Base-by-base conservation (phyloP, 2,888 invertebrate species). In the Zygothrica quintamaculata region DNA sequence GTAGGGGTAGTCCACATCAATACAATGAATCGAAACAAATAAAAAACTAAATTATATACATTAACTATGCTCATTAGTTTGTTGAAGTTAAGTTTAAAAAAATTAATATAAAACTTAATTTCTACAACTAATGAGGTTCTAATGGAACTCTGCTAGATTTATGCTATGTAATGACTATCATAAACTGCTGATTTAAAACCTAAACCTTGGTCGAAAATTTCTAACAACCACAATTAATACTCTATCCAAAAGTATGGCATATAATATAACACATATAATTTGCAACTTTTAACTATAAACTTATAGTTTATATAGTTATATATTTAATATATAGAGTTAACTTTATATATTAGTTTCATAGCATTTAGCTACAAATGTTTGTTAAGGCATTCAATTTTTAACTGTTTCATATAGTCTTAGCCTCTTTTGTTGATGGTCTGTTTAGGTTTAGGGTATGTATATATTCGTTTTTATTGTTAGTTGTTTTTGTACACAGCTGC, bases 361-460 rank as follows among this genome's bases (percentile, higher is more conserved):
- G n/a, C n/a, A n/a, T n/a, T n/a, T n/a, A n/a, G n/a, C n/a, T n/a
- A n/a, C n/a, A n/a, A n/a, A n/a, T n/a, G n/a, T n/a, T n/a, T n/a
- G n/a, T n/a, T n/a, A n/a, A n/a, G n/a, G n/a, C n/a, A n/a, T n/a
- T n/a, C n/a, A n/a, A n/a, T n/a, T n/a, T n/a, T n/a, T n/a, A n/a
- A n/a, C n/a, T n/a, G n/a, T n/a, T n/a, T n/a, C n/a, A n/a, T n/a
- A n/a, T n/a, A n/a, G n/a, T n/a, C n/a, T n/a, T n/a, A n/a, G n/a
- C n/a, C n/a, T n/a, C n/a, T n/a, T n/a, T n/a, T n/a, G n/a, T n/a
- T n/a, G n/a, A n/a, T n/a, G n/a, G n/a, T n/a, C n/a, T n/a, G n/a
- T 31, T 5, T 5, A 11, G 48, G n/a, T n/a, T 51, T 36, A 60
- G 73, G 58, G 67, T 25, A 62, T 67, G 53, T 16, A 9, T 26